Percentiles rank a stretch among this genome's conserved stretches.
Conservation (phyloP, 2,113 vertebrate species). For the Oreotrochilus melanogaster region DNA sequence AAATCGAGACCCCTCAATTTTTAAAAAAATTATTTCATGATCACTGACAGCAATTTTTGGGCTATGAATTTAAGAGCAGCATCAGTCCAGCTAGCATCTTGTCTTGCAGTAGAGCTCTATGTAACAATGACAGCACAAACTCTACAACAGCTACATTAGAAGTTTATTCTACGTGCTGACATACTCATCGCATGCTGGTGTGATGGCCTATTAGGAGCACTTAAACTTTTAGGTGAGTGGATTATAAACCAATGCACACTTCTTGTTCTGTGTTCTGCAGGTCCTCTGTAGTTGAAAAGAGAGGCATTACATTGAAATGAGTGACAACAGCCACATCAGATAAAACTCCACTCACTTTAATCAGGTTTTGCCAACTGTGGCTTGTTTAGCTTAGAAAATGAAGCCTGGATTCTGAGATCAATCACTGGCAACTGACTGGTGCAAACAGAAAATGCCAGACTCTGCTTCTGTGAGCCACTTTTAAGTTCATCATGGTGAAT, state of each 20-base stretch:
- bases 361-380: constrained; percentile 33
- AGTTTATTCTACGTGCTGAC: fast-evolving
- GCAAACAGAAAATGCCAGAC: constrained; percentile 20
- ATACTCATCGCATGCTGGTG: not conserved
- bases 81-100: fast-evolving
- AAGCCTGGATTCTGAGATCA: constrained; percentile 29
- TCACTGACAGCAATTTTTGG: not conserved
- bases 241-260: not conserved
- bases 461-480: constrained; percentile 11
- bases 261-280: not conserved
- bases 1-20: not conserved
- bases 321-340: constrained; percentile 15
- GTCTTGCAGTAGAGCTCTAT: not conserved
- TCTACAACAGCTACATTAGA: not conserved
- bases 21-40: not conserved
- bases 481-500: not conserved
- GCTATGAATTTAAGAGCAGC: fast-evolving
- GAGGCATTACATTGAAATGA: not conserved
- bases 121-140: not conserved
- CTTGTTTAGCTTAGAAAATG: constrained; percentile 30
- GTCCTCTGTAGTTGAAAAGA: constrained; percentile 9
- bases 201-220: not conserved
- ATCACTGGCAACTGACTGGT: not conserved
- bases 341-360: constrained; percentile 16
- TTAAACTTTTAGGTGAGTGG: not conserved